A percentile compares a stretch with the other conserved stretches of the same genome.
Evolutionary conservation across 1,140 invertebrate genomes (phyloP).

Genomic region (Leptestheria dahalacensis): DNA sequence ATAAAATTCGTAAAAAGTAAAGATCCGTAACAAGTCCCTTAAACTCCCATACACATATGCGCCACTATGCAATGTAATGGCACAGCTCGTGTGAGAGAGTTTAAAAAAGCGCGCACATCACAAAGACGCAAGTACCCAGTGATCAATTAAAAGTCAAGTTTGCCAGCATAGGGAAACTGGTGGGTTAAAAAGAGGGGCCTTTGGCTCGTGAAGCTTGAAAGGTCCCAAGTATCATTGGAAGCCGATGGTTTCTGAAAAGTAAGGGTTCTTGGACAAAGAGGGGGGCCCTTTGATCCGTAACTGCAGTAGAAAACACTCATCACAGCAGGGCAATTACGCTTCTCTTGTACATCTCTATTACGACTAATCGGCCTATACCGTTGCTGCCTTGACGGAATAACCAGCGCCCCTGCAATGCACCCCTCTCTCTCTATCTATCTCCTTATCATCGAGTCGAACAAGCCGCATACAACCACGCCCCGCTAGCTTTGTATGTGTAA

Average conservation of each 20-base stretch:
- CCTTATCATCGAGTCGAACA: not conserved
- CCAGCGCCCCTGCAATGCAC: not conserved
- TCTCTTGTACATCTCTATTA: slow-evolving; percentile 11
- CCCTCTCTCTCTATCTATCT: no score
- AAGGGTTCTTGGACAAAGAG: slow-evolving; percentile 7
- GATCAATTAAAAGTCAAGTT: no score
- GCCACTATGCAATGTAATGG: no score
- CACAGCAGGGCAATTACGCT: slow-evolving; percentile 12
- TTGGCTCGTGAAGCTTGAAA: not conserved
- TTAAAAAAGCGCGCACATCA: no score
- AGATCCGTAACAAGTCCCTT: no score
- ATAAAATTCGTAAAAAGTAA: no score
- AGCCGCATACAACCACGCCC: not conserved
- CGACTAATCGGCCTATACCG: not conserved
- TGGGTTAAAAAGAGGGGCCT: not conserved
- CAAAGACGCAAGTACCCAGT: no score
- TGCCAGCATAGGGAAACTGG: not conserved
- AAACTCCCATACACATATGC: no score
- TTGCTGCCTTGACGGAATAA: no score
- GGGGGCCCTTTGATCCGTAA: not conserved
- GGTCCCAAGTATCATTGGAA: not conserved
- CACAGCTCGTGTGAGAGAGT: no score
- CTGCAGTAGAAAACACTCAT: not conserved
- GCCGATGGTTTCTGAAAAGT: not conserved
- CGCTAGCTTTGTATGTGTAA: not conserved